Evolutionary conservation across 2,888 invertebrate genomes (phyloP).

Genomic region (Cataglyphis cursor): DNA sequence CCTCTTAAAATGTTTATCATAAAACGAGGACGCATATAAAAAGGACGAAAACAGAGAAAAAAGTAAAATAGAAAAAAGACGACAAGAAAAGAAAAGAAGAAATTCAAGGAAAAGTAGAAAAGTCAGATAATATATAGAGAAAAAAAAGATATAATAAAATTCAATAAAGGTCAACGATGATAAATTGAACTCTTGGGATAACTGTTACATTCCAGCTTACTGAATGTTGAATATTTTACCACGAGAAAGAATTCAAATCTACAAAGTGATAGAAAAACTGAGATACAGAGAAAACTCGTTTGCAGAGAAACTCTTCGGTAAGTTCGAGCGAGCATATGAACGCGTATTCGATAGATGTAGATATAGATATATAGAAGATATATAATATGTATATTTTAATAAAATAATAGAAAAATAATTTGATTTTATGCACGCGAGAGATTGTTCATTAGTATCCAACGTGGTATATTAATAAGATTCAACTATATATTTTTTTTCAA

Average conservation of each 20-base stretch:
- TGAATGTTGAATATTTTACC: slow-evolving; percentile 45
- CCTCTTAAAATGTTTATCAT: no score
- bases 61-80: no score
- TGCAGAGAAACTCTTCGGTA: not conserved
- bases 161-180: not conserved
- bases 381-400: no score
- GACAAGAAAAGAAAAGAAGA: no score
- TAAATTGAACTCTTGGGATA: slow-evolving; percentile 68
- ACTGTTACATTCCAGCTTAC: slow-evolving; percentile 16
- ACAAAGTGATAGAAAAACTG: not conserved
- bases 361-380: no score
- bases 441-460: not conserved
- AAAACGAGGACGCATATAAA: no score
- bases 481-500: not conserved
- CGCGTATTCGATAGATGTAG: not conserved
- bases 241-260: slow-evolving; percentile 29
- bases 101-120: no score
- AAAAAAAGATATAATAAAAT: no score
- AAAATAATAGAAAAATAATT: no score
- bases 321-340: not conserved
- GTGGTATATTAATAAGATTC: slow-evolving; percentile 5
- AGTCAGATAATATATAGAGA: no score
- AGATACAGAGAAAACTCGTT: not conserved
- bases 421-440: not conserved
- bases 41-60: no score